Base-by-base conservation (phyloP, 2,113 vertebrate genomes). In the Coreoperca whiteheadi region DNA sequence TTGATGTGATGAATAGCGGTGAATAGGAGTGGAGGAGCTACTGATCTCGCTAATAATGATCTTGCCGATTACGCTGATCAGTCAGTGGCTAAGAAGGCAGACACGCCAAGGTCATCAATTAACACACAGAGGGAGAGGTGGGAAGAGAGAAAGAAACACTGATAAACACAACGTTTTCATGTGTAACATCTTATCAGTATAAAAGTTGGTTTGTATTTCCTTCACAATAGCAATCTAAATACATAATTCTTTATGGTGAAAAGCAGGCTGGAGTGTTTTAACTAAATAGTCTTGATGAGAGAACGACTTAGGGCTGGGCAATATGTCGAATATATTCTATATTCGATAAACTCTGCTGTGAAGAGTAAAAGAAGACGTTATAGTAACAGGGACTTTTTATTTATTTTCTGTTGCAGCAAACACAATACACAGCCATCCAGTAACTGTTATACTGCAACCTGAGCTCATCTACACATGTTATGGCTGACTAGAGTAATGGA, bases 1-100 rank as follows among this genome's bases (percentile, higher is more conserved):
- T 69, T 87, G 92, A 93, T 93, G 91, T 95, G 93, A 95, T 95
- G 93, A 95, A 95, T 95, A 87, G 93, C 81, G 12, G 81, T 65
- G 92, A 88, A 91, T 82, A 71, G 85, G 77, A 90, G 92, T 80
- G 79, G 84, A 88, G 77, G 91, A 91, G 86, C 86, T 87, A 88
- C 87, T 91, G 93, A 93, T 95, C 89, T 93, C 70, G 64, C 88
- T 95, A 90, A 93, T 95, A 94, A 94, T 94, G 88, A 95, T 92
- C 92, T 90, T 37, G 89, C 86, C 82, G 81, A 93, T 93, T 93
- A 90, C 39, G 51, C 86, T 91, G 91, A 94, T 94, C 92, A 94
- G 86, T 91, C 90, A 90, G 88, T 84, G 86, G 90, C 83, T 86
- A 78, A 87, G 85, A 78, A 86, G 91, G 92, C 86, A 87, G 85